phyloP scores from a whole-genome alignment of 2,113 vertebrate genomes.

The Podilymbus podiceps region DNA sequence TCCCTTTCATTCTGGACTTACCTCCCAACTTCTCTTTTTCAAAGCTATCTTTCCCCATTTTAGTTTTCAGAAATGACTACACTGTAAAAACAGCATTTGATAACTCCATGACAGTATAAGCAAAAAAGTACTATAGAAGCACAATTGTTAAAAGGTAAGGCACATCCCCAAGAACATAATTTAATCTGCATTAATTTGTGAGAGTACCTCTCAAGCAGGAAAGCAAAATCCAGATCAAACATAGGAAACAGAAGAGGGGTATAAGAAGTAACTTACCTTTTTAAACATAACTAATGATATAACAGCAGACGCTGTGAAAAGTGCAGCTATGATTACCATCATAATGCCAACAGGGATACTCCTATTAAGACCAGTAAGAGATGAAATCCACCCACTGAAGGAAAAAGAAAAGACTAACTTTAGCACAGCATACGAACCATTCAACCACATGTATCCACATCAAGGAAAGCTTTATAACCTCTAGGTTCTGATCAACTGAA shows the following conservation, averaged over 20 bases:
- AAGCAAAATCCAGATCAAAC: neutral
- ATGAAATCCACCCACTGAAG: conserved; percentile 95
- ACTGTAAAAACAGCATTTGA: neutral
- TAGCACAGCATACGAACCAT: neutral
- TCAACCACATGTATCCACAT: neutral
- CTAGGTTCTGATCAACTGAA: neutral
- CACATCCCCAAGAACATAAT: neutral
- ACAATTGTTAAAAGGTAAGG: neutral
- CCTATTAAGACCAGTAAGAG: conserved; percentile 86
- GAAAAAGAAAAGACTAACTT: neutral
- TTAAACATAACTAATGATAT: conserved; percentile 95
- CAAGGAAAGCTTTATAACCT: neutral
- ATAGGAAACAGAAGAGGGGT: neutral
- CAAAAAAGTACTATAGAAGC: neutral
- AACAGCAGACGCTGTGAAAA: conserved; percentile 92
- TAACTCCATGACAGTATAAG: neutral
- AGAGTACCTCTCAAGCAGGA: neutral
- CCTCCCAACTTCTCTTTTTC: neutral
- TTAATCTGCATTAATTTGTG: neutral
- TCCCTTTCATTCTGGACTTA: neutral
- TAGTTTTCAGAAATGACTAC: neutral
- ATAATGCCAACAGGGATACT: conserved; percentile 92
- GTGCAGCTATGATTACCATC: conserved; percentile 92
- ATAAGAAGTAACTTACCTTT: conserved; percentile 76
- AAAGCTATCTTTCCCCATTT: neutral